These are phyloP conservation scores for Caenorhabditis sp. DNA, from an alignment of 2,888 invertebrate genomes.

Conservation along the genomic window DNA sequence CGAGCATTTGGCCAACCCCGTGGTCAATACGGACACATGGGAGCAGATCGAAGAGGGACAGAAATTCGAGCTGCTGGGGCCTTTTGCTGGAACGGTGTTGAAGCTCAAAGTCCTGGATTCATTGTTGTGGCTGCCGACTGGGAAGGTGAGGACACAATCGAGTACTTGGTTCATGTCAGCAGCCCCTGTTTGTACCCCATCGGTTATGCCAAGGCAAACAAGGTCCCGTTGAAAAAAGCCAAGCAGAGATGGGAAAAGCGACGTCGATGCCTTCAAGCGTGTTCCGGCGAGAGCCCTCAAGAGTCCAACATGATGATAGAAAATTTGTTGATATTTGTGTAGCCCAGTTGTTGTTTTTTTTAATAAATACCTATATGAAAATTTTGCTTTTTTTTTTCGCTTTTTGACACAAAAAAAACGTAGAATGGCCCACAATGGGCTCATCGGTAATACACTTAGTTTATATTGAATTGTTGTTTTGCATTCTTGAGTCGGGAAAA, in stretches of 20 bases:
- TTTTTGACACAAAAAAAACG: too few relatives aligned
- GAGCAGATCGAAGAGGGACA: not conserved
- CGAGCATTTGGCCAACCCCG: not conserved
- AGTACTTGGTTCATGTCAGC: not conserved
- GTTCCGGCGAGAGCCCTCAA: not conserved
- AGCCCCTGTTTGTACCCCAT: not conserved
- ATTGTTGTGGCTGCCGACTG: not conserved
- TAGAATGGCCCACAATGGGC: too few relatives aligned
- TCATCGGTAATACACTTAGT: too few relatives aligned
- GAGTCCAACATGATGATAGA: too few relatives aligned
- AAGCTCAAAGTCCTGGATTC: not conserved
- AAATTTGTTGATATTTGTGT: too few relatives aligned
- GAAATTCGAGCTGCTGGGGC: constrained; percentile 1
- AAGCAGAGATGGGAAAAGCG: not conserved
- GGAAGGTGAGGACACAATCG: not conserved
- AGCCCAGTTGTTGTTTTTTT: too few relatives aligned
- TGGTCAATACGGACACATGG: not conserved
- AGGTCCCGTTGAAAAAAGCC: not conserved
- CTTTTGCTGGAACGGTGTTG: not conserved
- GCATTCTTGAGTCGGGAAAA: too few relatives aligned
- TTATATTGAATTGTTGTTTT: too few relatives aligned
- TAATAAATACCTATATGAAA: too few relatives aligned
- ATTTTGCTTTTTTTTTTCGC: too few relatives aligned
- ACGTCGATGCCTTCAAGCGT: not conserved
- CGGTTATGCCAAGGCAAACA: not conserved